Conservation (phyloP, 2,888 invertebrate genomes). For the Drosophila imparisetae region DNA sequence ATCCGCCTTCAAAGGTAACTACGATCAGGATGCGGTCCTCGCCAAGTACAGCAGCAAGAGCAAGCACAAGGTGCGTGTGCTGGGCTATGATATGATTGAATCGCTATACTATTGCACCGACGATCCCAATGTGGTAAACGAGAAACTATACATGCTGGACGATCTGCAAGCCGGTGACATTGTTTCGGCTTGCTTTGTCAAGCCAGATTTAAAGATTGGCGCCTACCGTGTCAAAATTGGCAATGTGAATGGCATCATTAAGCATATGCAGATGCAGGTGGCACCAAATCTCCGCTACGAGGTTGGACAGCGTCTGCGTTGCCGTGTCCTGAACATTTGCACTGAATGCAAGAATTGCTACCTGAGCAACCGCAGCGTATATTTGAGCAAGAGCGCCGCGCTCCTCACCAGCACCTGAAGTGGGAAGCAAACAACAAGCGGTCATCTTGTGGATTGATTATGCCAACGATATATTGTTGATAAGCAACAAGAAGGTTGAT, state of each 20-base stretch:
- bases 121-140: slow-evolving; percentile 86
- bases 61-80: slow-evolving; percentile 86
- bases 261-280: slow-evolving; percentile 87
- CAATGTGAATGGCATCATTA: slow-evolving; percentile 86
- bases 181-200: slow-evolving; percentile 86
- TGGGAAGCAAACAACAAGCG: slow-evolving; percentile 85
- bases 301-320: slow-evolving; percentile 86
- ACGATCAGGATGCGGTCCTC: slow-evolving; percentile 83
- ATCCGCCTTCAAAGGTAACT: slow-evolving; percentile 81
- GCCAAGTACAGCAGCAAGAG: slow-evolving; percentile 82
- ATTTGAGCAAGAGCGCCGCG: slow-evolving; percentile 86
- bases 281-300: slow-evolving; percentile 86
- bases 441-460: slow-evolving; percentile 87
- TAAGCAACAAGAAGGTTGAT: slow-evolving; percentile 76
- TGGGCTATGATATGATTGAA: slow-evolving; percentile 89
- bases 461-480: slow-evolving; percentile 80
- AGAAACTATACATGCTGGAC: slow-evolving; percentile 86
- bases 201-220: slow-evolving; percentile 85
- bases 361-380: slow-evolving; percentile 88
- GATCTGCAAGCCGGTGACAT: slow-evolving; percentile 86
- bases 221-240: slow-evolving; percentile 86
- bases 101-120: slow-evolving; percentile 89
- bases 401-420: slow-evolving; percentile 84
- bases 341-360: slow-evolving; percentile 85
- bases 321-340: slow-evolving; percentile 87